These are phyloP conservation scores for Elephas maximus DNA, from an alignment of 2,113 vertebrate species.

Conservation along the genomic window DNA sequence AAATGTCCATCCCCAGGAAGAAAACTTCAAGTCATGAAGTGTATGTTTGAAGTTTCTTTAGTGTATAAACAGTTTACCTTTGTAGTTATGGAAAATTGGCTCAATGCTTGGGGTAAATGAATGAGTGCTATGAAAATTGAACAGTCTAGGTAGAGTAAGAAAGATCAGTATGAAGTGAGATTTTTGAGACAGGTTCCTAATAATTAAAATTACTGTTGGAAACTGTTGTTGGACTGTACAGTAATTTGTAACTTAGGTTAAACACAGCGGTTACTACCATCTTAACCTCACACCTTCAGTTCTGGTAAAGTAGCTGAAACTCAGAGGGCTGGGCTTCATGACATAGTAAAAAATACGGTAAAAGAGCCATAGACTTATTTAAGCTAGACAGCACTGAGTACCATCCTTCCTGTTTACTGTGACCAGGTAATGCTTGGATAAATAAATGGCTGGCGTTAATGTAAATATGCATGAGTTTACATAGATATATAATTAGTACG, in stretches of 20 bases:
- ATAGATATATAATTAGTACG: slow-evolving; percentile 1
- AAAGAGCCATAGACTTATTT: not conserved
- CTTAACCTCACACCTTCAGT: not conserved
- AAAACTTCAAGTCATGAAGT: not conserved
- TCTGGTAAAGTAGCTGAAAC: not conserved
- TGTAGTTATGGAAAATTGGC: not conserved
- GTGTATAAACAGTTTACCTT: not conserved
- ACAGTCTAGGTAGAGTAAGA: not conserved
- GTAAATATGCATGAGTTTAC: slow-evolving; percentile 32
- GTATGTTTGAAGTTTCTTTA: not conserved
- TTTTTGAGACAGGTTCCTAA: not conserved
- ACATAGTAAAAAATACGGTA: not conserved
- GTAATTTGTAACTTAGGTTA: not conserved
- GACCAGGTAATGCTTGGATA: slow-evolving; percentile 15
- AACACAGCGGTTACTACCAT: not conserved
- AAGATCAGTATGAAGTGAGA: not conserved
- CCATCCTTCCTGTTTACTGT: not conserved
- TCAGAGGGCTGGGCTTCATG: not conserved
- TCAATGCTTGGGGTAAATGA: not conserved
- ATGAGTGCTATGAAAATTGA: not conserved
- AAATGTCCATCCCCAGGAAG: not conserved
- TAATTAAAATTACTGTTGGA: not conserved
- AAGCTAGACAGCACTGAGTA: not conserved
- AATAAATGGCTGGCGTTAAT: slow-evolving; percentile 8
- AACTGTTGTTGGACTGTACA: not conserved